These are phyloP conservation scores for Acromyrmex charruanus DNA, from an alignment of 1,140 invertebrate species.

Conservation along the genomic window DNA sequence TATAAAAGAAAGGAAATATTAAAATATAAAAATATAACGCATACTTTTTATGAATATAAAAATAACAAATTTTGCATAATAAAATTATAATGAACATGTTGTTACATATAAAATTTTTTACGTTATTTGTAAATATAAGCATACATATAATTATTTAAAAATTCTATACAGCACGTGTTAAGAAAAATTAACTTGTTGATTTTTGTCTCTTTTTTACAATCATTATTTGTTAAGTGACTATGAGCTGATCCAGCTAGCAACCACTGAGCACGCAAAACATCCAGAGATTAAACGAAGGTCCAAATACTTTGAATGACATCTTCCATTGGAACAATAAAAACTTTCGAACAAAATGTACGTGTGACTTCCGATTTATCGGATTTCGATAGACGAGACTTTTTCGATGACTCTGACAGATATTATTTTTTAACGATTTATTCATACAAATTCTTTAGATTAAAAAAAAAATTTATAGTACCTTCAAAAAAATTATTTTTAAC, in stretches of 20 bases:
- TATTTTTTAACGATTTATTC: not conserved
- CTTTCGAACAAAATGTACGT: conserved; percentile 4
- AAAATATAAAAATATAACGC: not conserved
- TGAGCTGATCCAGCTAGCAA: not conserved
- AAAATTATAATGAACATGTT: not conserved
- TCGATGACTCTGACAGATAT: not conserved
- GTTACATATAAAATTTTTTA: not conserved
- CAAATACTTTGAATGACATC: not conserved
- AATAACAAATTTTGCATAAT: not conserved
- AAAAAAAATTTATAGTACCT: not conserved
- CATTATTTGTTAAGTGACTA: not conserved
- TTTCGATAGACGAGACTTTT: conserved; percentile 21
- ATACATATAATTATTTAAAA: not conserved
- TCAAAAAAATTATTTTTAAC: not conserved
- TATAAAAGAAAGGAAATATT: not conserved
- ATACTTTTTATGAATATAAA: not conserved
- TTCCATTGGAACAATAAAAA: conserved; percentile 23
- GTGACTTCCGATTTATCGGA: conserved; percentile 23
- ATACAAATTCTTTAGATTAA: not conserved
- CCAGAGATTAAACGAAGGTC: conserved; percentile 5
- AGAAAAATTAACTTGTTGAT: conserved; percentile 4
- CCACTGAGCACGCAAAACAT: conserved; percentile 14
- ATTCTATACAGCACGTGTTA: not conserved
- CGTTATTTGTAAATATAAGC: not conserved
- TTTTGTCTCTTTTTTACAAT: not conserved